A percentile compares a stretch with the other conserved stretches of the same genome.
These are phyloP conservation scores for Schizotus pectinicornis DNA, from an alignment of 2,888 invertebrate genomes.

Conservation along the genomic window DNA sequence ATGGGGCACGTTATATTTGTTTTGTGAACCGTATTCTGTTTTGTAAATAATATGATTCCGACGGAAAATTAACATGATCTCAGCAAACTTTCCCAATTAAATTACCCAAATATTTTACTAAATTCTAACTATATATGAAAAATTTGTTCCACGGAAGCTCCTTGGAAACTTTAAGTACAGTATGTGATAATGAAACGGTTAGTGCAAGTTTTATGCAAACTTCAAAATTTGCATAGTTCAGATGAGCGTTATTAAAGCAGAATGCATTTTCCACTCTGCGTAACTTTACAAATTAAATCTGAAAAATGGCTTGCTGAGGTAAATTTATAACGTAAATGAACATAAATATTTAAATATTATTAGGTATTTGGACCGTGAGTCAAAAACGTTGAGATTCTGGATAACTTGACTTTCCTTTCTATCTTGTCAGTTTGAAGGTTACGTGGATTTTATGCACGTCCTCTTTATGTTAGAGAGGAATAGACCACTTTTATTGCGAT, in stretches of 20 bases:
- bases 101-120: no score
- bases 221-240: slow-evolving; percentile 25
- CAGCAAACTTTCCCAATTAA: no score
- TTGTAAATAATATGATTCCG: no score
- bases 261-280: slow-evolving; percentile 9
- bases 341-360: slow-evolving; percentile 5
- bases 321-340: slow-evolving; percentile 4
- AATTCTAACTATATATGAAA: not conserved
- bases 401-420: no score
- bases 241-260: slow-evolving; percentile 4
- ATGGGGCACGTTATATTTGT: no score
- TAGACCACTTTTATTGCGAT: no score
- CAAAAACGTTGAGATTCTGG: no score
- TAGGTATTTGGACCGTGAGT: not conserved
- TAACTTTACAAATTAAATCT: not conserved
- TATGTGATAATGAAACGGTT: slow-evolving; percentile 19
- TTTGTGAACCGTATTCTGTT: no score
- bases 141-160: not conserved
- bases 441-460: no score
- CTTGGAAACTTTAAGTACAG: slow-evolving; percentile 11
- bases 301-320: slow-evolving; percentile 4
- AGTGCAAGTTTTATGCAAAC: slow-evolving; percentile 9
- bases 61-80: no score
- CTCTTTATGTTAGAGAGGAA: no score
- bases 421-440: no score